phyloP scores from a whole-genome alignment of 2,113 vertebrate species.

The Stegostoma tigrinum region DNA sequence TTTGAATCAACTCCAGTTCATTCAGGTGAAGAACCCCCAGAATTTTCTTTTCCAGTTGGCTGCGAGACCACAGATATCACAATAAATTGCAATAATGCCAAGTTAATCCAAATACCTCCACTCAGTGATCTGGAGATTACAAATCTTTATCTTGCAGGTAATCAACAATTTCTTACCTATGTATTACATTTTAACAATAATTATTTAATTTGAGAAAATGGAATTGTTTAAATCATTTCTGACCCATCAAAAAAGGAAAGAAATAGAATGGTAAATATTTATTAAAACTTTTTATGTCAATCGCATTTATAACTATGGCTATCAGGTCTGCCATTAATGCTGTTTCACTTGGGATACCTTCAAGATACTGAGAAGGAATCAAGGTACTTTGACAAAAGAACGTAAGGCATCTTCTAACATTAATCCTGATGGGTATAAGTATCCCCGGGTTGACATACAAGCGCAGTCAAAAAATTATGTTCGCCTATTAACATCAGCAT shows the following conservation, averaged over 20 bases:
- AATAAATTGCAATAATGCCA: conserved; percentile 68
- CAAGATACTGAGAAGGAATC: neutral
- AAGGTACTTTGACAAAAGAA: too few species aligned
- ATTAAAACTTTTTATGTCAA: neutral
- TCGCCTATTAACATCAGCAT: neutral
- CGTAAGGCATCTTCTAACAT: neutral
- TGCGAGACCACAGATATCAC: conserved; percentile 72
- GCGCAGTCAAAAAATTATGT: neutral
- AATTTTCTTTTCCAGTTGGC: conserved; percentile 61
- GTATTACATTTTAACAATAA: neutral
- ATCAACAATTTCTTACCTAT: conserved; percentile 41
- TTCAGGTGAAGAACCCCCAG: conserved; percentile 46
- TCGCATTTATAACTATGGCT: neutral
- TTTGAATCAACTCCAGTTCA: neutral
- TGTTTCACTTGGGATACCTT: neutral
- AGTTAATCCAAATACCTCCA: conserved; percentile 71
- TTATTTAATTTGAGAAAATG: neutral
- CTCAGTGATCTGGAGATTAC: conserved; percentile 72
- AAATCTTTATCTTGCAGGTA: conserved; percentile 79
- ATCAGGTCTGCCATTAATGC: neutral
- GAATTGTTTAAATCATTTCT: neutral
- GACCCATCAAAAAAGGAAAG: neutral
- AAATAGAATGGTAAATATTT: neutral
- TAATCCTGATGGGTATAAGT: neutral
- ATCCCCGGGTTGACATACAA: neutral